Conservation (phyloP, 64 coral and sea anemone genomes). For the Hydrozoanthus tunicans region DNA sequence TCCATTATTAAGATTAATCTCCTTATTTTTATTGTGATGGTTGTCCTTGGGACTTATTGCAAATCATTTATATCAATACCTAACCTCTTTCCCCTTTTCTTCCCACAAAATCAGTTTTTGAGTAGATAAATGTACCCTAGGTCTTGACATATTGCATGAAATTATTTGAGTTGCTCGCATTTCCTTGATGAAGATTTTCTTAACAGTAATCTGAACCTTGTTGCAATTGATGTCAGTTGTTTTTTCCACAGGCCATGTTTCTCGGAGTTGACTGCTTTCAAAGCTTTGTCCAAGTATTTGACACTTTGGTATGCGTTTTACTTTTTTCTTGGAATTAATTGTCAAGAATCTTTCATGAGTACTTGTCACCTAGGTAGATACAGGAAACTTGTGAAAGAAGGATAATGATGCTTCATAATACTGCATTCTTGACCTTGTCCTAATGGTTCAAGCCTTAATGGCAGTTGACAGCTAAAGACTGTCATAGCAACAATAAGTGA, state of each 20-base stretch:
- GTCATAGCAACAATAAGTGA: background rate
- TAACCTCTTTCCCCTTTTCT: too few species aligned
- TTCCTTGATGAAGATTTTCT: background rate
- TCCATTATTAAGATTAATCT: too few species aligned
- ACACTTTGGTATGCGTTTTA: constrained; percentile 49
- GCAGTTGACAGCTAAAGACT: too few species aligned
- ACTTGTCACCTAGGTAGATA: background rate
- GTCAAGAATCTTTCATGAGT: background rate
- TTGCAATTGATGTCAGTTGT: background rate
- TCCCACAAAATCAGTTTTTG: too few species aligned
- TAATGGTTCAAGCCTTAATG: too few species aligned
- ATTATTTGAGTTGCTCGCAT: background rate
- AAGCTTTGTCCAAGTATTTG: constrained; percentile 45
- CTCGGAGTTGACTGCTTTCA: constrained; percentile 85
- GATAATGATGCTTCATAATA: too few species aligned
- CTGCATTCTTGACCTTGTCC: too few species aligned
- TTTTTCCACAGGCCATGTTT: constrained; percentile 73
- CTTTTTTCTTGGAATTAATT: background rate
- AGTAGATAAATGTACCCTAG: too few species aligned
- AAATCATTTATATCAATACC: too few species aligned
- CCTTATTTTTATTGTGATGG: too few species aligned
- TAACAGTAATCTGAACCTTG: background rate
- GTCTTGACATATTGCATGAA: too few species aligned
- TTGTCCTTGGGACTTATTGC: too few species aligned
- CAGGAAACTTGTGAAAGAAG: background rate